Base-by-base conservation (phyloP, 2,113 vertebrate species). In the Empidonax traillii region DNA sequence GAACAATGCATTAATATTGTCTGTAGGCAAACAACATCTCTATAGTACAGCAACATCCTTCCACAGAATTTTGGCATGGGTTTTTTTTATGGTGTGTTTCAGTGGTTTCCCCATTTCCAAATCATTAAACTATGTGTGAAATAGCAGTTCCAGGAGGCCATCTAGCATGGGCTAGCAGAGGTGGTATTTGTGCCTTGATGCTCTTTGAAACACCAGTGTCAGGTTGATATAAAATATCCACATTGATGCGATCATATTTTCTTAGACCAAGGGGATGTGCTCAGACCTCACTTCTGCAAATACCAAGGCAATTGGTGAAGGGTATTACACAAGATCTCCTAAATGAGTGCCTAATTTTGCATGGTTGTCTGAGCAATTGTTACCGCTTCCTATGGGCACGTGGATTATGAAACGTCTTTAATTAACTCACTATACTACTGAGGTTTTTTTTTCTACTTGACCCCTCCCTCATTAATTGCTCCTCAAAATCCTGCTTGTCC, bases 401-500 rank as follows among this genome's bases (percentile, higher is more conserved):
- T 35, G 59, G 67, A 63, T 86, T 86, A 84, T 24, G 58, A 95
- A 89, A 88, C 43, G 31, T 47, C 68, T 90, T 93, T 84, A 84
- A 93, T 90, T 95, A 94, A 73, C 63, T 88, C 68, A 35, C 59
- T 80, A 25, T 51, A 77, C 0, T 7, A 53, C 55, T 24, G 63
- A 8, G 3, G 1, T 4, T 82, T 96, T 90, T 86, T 86, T 86
- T 86, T 12, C 76, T 76, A 31, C 47, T 92, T 92, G 92, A 94
- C 76, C 61, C 59, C 49, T 81, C 85, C 95, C 33, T 95, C 39
- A 14, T n/a, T 95, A 94, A 92, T 77, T 93, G 76, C 51, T 74
- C 65, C 55, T 90, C 68, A 92, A 80, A 90, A 77, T 86, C 49
- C 67, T 83, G 53, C 67, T 89, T n/a, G 3, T 82, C 66, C 53